Base-by-base conservation (phyloP, 1,140 invertebrate genomes). In the Penaeus chinensis region DNA sequence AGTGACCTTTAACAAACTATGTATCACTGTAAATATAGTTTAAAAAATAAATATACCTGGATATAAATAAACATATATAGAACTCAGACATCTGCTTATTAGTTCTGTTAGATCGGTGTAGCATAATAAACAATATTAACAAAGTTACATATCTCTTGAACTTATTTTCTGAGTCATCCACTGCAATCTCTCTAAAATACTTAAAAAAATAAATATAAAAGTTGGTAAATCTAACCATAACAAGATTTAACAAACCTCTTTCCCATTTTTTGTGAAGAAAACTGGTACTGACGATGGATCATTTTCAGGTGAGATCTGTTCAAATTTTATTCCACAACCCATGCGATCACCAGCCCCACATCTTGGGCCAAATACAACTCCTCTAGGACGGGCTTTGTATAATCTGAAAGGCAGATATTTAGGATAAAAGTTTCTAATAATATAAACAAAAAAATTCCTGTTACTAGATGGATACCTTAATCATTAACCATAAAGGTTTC, bases 251-350 rank as follows among this genome's bases (percentile, higher is more conserved):
- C 54, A 54, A 54, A 93, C 93, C 91, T 93, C 93, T 91, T 92
- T 93, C 27, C 93, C 93, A 91, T 94, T 94, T 85, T 91, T 91
- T 66, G 93, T 93, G 88, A 94, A 94, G 91, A 93, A 94, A 27
- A 93, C 92, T 79, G 91, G 91, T 60, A 92, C 91, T 22, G 88
- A 85, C 24, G 90, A 87, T 2, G 90, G 85, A 27, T 87, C 84
- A 89, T 81, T 88, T 91, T 90, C 85, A 87, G 90, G 89, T 82
- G 90, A 85, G 27, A 90, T 77, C 63, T 90, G 85, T 24, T 92
- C 90, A 90, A 91, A 92, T 83, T 92, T 92, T 61, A 94, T 92
- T 54, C 93, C 93, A 91, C 93, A 93, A 4, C 93, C 93, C 83
- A 94, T 92, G 78, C 91, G 90, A 87, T 94, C 93, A 10, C 93